Conservation (phyloP, 2,888 invertebrate genomes). For the Caenorhabditis sinica region DNA sequence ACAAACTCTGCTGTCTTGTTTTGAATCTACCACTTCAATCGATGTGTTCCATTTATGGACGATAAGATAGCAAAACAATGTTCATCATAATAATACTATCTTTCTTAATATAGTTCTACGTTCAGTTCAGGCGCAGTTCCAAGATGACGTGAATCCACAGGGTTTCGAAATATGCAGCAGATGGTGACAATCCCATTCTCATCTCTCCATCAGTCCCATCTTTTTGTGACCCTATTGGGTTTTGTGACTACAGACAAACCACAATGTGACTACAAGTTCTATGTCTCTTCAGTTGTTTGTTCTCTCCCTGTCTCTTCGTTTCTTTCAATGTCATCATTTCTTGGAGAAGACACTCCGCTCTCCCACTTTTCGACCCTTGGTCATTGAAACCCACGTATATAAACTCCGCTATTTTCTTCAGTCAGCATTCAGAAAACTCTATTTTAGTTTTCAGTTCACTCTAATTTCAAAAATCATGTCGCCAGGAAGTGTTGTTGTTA, state of each 20-base stretch:
- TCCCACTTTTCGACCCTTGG: conserved; percentile 32
- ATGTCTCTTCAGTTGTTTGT: conserved; percentile 28
- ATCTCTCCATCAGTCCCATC: neutral
- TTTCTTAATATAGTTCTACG: too few relatives aligned
- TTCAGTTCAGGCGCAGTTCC: too few relatives aligned
- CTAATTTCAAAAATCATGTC: conserved; percentile 23
- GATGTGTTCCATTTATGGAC: too few relatives aligned
- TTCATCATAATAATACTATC: too few relatives aligned
- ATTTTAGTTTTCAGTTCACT: conserved; percentile 3
- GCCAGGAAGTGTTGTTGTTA: conserved; percentile 88
- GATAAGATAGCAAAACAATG: too few relatives aligned
- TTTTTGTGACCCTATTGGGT: conserved; percentile 20
- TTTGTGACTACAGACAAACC: conserved; percentile 35
- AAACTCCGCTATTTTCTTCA: conserved; percentile 1
- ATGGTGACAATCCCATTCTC: neutral
- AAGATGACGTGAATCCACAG: too few relatives aligned
- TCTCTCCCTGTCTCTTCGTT: neutral
- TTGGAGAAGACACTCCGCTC: neutral
- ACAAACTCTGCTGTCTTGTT: too few relatives aligned
- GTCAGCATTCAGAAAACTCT: neutral
- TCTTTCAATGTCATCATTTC: conserved; percentile 45
- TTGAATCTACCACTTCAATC: too few relatives aligned
- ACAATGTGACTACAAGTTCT: conserved; percentile 13
- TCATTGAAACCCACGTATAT: conserved; percentile 18
- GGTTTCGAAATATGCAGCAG: neutral